These are phyloP conservation scores for Echeneis naucrates DNA, from an alignment of 2,797 vertebrate genomes.

Conservation along the genomic window DNA sequence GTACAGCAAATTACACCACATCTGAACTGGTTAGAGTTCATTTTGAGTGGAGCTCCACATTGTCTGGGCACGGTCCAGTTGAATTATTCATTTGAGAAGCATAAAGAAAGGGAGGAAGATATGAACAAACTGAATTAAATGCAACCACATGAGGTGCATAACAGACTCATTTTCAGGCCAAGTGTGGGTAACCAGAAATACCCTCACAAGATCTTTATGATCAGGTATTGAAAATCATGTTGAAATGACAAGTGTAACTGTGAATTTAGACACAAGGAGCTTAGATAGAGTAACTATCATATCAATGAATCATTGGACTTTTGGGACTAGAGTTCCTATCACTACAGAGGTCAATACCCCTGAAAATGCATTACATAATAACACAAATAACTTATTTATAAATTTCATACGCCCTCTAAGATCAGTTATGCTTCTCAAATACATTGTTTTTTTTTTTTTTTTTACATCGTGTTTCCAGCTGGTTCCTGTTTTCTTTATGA, in stretches of 20 bases:
- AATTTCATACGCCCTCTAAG: background rate
- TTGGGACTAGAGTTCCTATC: conserved; percentile 17
- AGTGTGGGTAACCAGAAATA: conserved; percentile 54
- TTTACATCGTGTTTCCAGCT: conserved; percentile 48
- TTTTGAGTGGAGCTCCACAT: conserved; percentile 42
- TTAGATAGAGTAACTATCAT: conserved; percentile 17
- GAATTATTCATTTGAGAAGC: conserved; percentile 63
- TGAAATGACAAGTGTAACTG: conserved; percentile 50
- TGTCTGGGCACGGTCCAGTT: conserved; percentile 62
- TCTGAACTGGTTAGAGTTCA: conserved; percentile 52
- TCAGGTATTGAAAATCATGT: conserved; percentile 43
- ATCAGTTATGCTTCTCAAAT: conserved; percentile 17
- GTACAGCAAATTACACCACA: conserved; percentile 51
- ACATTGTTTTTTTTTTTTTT: conserved; percentile 46
- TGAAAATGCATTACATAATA: conserved; percentile 10
- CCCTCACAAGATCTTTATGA: conserved; percentile 25
- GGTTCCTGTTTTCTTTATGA: conserved; percentile 53
- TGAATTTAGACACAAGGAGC: conserved; percentile 15
- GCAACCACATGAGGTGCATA: conserved; percentile 57
- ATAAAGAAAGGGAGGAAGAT: conserved; percentile 56
- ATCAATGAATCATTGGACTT: conserved; percentile 13
- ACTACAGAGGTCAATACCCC: background rate
- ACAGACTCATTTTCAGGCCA: conserved; percentile 42
- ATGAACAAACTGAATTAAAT: conserved; percentile 61
- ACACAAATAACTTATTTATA: background rate